Evolutionary conservation across 2,113 vertebrate genomes (phyloP), one percentile per base, ranked within the genome.

Genomic region (Spizaetus ornatus): DNA sequence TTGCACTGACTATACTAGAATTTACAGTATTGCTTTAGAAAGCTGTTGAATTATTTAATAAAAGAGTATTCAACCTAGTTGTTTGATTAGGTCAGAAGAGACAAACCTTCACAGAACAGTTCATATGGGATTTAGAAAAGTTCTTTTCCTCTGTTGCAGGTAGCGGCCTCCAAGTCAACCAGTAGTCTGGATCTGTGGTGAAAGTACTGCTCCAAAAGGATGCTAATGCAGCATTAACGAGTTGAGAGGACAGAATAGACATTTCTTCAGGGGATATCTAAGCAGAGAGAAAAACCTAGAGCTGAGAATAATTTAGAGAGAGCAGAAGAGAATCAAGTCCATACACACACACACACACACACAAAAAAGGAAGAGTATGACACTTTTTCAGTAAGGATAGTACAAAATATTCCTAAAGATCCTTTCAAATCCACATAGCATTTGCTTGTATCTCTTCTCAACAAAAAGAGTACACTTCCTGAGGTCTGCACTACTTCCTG

Each of bases 151-250:
- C 96, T 50, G 34, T 27, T 43, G 8, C 19, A 53, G 90, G 78
- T 43, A 98, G 58, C 1, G 98, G 98, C 90, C 95, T 98, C 99
- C 99, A 99, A 9, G 97, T 98, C 21, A 99, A 97, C 99, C 99
- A 99, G 91, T 97, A 98, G 38, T 99, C 98, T 52, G 99, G 99
- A 83, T 99, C 97, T 2, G 97, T 98, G 85, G 98, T 98, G 56
- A 99, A 98, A 34, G 98, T 99, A 96, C 98, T 99, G 76, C 90
- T 99, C 99, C 99, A 99, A 80, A 99, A 98, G 19, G 98, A 98
- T 19, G 92, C 85, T 93, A 99, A 98, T 6, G 97, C 98, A 82
- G 99, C 98, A 13, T 95, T 98, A 67, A 99, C 69, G 22, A 99
- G 97, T 61, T 99, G 99, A 58, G 98, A 98, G 97, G 99, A 99